Percentiles rank a stretch among this genome's conserved stretches.
Conservation (phyloP, 2,113 vertebrate genomes). For the Carettochelys insculpta region DNA sequence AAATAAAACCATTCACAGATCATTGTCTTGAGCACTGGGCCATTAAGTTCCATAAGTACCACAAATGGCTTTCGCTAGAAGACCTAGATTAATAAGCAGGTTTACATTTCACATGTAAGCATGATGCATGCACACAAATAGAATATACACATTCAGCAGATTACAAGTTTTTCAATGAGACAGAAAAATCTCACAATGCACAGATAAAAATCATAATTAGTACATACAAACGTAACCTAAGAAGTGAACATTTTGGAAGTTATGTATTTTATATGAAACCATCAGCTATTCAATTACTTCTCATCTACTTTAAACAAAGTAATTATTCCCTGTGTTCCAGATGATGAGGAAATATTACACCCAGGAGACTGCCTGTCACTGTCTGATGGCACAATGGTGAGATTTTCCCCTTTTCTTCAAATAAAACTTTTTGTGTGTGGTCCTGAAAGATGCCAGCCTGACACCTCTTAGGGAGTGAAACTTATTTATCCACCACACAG, state of each 20-base stretch:
- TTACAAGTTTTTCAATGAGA: too few species aligned
- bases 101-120: too few species aligned
- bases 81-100: too few species aligned
- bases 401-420: background rate
- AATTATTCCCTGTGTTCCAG: background rate
- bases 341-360: background rate
- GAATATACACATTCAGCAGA: too few species aligned
- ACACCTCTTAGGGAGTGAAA: background rate
- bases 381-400: accelerated
- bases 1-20: too few species aligned
- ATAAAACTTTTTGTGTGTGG: background rate
- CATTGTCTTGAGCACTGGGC: too few species aligned
- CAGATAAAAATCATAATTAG: constrained; percentile 3
- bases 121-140: too few species aligned
- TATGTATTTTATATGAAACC: background rate
- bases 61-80: too few species aligned
- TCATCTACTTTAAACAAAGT: background rate
- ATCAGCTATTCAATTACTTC: background rate
- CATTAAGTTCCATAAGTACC: too few species aligned
- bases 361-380: background rate
- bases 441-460: background rate
- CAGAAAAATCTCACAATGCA: background rate
- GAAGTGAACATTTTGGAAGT: background rate
- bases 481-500: background rate
- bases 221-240: background rate